Conservation (phyloP, 2,113 vertebrate species). For the Egretta garzetta region DNA sequence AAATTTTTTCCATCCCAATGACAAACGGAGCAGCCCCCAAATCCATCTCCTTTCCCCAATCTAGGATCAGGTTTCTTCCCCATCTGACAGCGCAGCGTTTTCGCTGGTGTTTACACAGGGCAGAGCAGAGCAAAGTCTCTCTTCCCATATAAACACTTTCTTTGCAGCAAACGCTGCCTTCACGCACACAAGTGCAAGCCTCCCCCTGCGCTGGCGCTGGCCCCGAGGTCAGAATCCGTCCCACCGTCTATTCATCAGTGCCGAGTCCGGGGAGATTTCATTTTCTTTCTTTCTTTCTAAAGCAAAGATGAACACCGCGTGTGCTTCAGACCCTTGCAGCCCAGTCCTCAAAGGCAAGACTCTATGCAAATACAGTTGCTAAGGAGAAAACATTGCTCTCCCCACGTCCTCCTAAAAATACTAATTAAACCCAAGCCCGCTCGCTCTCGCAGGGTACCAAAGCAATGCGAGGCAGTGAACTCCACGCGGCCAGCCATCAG, state of each 20-base stretch:
- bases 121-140: neutral
- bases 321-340: constrained; percentile 23
- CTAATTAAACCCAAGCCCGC: neutral
- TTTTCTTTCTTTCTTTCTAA: neutral
- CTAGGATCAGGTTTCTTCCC: neutral
- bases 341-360: neutral
- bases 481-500: constrained; percentile 21
- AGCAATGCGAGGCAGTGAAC: constrained; percentile 52
- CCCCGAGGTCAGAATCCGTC: neutral
- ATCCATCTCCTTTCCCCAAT: constrained; percentile 36
- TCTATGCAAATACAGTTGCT: constrained; percentile 65
- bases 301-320: neutral
- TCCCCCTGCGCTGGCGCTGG: neutral
- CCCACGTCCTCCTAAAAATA: neutral
- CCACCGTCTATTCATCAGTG: neutral
- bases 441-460: constrained; percentile 34
- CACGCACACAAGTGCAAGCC: neutral
- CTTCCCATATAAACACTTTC: neutral
- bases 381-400: constrained; percentile 63
- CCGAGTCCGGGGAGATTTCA: neutral
- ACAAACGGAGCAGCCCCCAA: constrained; percentile 39
- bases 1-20: neutral
- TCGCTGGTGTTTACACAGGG: neutral
- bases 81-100: neutral
- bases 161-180: neutral